Evolutionary conservation across 2,797 vertebrate species (phyloP), one percentile per base, ranked within the genome.

Genomic region (Sebastes nivosus): DNA sequence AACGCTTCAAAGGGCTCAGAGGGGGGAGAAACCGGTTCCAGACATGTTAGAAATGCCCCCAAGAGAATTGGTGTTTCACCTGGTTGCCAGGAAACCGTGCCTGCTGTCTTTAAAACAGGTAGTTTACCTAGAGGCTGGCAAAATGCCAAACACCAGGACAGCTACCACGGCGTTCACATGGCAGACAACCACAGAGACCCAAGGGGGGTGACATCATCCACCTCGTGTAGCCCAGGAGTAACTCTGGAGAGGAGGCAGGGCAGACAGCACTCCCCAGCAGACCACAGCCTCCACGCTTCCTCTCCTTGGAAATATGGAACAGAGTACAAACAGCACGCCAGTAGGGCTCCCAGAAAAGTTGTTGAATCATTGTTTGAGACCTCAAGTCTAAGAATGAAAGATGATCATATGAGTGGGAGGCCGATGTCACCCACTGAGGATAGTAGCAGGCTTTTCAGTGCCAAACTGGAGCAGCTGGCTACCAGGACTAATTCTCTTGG

Each of bases 401-500:
- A 91, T 0, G 96, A 97, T 2, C 94, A 96, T 36, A 77, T 90
- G 30, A 78, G 72, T 69, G 82, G 88, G 82, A 97, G 94, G 82
- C 69, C 80, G 22, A 97, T 94, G 90, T 96, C 96, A 2, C 86
- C 95, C 38, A 88, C 58, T 22, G 92, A 94, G 5, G 96, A 97
- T 27, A 97, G 96, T 78, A 96, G 97, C 88, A 97, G 96, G 86
- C 95, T 97, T 68, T 98, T 98, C 89, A 98, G 93, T 63, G 96
- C 96, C 84, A 99, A 97, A 94, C 90, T 98, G 67, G 97, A 99
- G 88, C 97, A 98, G 89, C 93, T 99, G 0, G 95, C 96, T 66
- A 95, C 94, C 88, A 96, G 97, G 87, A 96, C 96, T 60, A 97
- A 95, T 87, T 99, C 97, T 3, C 95, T 97, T 0, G 97, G 96